Evolutionary conservation across 2,888 invertebrate species (phyloP), one percentile per base, ranked within the genome.

Genomic region (Cerastis leucographa): DNA sequence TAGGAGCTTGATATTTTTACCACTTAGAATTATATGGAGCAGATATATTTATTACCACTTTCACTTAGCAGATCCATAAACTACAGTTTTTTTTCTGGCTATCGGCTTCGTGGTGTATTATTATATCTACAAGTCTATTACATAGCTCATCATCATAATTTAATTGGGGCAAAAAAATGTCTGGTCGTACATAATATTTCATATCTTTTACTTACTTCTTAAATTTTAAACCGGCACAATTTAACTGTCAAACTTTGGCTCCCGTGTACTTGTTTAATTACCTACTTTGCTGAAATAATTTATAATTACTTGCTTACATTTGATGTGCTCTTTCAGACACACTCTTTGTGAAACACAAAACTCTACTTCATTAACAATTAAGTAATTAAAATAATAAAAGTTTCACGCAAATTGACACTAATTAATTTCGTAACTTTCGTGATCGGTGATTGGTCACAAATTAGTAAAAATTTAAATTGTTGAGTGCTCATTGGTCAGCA

Each of bases 401-500:
- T 49, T 65, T 25, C 7, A n/a, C 64, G 14, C 14, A 56, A 59
- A 46, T 49, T 9, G 12, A n/a, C 56, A n/a, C 40, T 72, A 72
- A 81, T 81, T 74, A 54, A 19, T 54, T 78, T 54, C 1, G 12
- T 14, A 25, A 69, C 51, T n/a, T 40, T 65, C 59, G 25, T 68
- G 42, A 56, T 81, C 49, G 8, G 35, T 81, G 54, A 51, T 44
- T 51, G 22, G 22, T 14, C 14, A 49, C 19, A 64, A 74, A 74
- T 64, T 44, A 49, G 11, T 14, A 35, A 25, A 4, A 69, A 42
- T 44, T 65, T 59, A 72, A 51, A 66, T 56, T 46, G 14, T 7
- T 46, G 51, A 40, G 44, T 14, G 25, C 19, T 73, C 49, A 73
- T 59, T 66, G 25, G 25, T 65, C 44, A 71, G 71, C n/a, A 61